Percentiles rank a stretch among this genome's conserved stretches.
phyloP scores from a whole-genome alignment of 2,113 vertebrate genomes.

The Xerus inauris region DNA sequence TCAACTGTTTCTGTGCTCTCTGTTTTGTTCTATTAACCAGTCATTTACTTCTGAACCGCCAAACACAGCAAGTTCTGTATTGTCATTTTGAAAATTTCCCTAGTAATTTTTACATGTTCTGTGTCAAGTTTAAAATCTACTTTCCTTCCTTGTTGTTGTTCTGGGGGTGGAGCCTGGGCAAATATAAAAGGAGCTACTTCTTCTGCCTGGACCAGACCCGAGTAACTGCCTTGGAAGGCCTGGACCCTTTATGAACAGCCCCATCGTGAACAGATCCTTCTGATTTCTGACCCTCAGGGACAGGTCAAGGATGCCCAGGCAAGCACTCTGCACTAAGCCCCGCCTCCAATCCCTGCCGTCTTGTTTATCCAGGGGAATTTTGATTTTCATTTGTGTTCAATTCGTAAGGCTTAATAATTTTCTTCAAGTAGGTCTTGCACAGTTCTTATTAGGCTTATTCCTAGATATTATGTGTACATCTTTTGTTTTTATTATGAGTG shows the following conservation, averaged over 20 bases:
- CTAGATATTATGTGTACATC: neutral
- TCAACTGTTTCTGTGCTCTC: neutral
- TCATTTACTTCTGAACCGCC: neutral
- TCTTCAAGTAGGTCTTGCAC: neutral
- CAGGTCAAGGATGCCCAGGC: no score
- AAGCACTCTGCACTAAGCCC: neutral
- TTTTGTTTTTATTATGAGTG: neutral
- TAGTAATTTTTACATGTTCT: neutral
- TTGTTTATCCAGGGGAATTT: neutral
- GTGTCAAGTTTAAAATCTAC: neutral
- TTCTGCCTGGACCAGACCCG: no score
- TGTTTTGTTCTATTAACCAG: neutral
- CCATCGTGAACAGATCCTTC: no score
- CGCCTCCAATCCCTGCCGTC: neutral
- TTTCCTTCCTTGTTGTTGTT: neutral
- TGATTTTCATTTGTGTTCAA: neutral
- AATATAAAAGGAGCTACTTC: no score
- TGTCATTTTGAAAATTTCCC: neutral
- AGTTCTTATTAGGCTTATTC: neutral
- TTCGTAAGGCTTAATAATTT: neutral
- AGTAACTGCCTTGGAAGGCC: no score
- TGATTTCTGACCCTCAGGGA: no score
- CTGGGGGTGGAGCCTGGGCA: no score
- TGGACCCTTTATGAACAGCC: no score
- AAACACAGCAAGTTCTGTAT: neutral